These are phyloP conservation scores for Trochalopteron elliotii DNA, from an alignment of 2,113 vertebrate genomes.

Conservation along the genomic window DNA sequence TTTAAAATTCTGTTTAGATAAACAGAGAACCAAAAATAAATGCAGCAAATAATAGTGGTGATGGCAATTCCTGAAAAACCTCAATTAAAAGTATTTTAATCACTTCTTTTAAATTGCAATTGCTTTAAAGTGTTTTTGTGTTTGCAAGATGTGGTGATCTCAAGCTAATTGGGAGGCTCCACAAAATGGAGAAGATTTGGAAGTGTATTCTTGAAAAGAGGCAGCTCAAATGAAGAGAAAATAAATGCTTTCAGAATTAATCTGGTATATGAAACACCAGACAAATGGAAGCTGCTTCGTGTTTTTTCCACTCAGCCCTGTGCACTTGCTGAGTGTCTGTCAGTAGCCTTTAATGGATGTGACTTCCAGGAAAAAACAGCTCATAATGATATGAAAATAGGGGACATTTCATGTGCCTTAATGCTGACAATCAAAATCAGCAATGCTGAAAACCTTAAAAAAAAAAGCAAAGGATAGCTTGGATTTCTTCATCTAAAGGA, in stretches of 20 bases:
- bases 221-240: accelerated
- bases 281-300: neutral
- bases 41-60: accelerated
- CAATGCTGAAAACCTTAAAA: neutral
- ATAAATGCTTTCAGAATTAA: neutral
- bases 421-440: neutral
- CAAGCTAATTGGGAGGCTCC: neutral
- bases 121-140: neutral
- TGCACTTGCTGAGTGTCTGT: neutral
- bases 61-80: neutral
- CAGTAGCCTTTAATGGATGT: neutral
- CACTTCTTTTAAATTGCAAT: neutral
- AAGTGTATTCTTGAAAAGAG: neutral
- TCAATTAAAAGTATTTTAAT: neutral
- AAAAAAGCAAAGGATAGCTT: neutral
- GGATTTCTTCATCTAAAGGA: neutral
- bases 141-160: neutral
- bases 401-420: neutral
- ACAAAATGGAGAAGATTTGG: neutral
- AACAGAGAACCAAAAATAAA: neutral
- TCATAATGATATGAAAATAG: neutral
- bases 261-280: neutral
- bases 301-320: neutral
- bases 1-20: neutral
- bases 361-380: neutral